Percentiles rank a stretch among this genome's conserved stretches.
Evolutionary conservation across 2,797 vertebrate species (phyloP).

Genomic region (Sternarchorhynchus goeldii): DNA sequence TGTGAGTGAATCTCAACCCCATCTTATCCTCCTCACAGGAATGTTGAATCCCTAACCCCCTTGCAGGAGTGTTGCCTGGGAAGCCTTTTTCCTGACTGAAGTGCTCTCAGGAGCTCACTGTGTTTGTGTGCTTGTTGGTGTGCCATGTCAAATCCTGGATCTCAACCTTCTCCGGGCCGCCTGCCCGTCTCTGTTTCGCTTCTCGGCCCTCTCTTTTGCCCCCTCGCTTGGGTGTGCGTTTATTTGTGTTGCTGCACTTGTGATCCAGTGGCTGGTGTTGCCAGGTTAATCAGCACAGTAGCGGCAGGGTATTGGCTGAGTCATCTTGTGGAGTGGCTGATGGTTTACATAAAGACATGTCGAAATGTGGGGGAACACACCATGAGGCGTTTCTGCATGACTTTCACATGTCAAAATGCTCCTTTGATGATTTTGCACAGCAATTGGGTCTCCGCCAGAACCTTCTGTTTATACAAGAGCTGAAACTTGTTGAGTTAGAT

Average conservation of each 20-base stretch:
- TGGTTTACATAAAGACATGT: constrained; percentile 42
- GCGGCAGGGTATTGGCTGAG: constrained; percentile 31
- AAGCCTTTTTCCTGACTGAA: neutral
- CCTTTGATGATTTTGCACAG: neutral
- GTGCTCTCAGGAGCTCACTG: constrained; percentile 10
- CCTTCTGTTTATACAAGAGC: neutral
- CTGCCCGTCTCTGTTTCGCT: constrained; percentile 11
- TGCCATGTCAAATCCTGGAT: constrained; percentile 3
- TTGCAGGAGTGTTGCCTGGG: neutral
- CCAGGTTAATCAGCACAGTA: constrained; percentile 38
- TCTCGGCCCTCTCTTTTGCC: constrained; percentile 14
- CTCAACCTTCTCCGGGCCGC: neutral
- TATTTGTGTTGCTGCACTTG: constrained; percentile 8
- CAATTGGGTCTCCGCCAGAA: neutral
- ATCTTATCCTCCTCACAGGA: constrained; percentile 9
- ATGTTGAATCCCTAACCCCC: neutral
- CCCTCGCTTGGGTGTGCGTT: constrained; percentile 6
- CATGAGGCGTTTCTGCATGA: constrained; percentile 20
- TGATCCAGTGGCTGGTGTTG: constrained; percentile 26
- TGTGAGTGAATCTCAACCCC: neutral
- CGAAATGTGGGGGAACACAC: constrained; percentile 7
- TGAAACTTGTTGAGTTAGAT: neutral
- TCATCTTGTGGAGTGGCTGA: constrained; percentile 34
- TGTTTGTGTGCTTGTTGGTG: constrained; percentile 32
- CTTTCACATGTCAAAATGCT: constrained; percentile 4